Percentiles rank a stretch among this genome's conserved stretches.
These are phyloP conservation scores for Callosobruchus maculatus DNA, from an alignment of 2,888 invertebrate species.

Conservation along the genomic window DNA sequence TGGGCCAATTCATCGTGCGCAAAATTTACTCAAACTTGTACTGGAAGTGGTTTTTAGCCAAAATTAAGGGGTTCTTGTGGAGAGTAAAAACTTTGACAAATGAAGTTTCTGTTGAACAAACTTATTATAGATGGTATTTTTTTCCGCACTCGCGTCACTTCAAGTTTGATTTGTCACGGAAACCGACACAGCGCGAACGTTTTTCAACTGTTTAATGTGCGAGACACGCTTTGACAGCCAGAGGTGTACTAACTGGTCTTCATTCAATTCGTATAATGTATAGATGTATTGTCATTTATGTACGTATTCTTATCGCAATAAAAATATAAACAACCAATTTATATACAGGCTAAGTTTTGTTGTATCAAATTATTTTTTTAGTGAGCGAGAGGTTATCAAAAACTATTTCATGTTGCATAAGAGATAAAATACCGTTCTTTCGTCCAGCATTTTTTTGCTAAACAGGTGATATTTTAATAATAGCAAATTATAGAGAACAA, in stretches of 20 bases:
- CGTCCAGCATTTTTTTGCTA: no score
- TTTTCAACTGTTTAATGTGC: background rate
- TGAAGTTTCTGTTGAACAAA: no score
- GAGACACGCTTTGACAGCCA: slow-evolving; percentile 1
- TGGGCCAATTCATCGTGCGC: no score
- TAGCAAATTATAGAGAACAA: no score
- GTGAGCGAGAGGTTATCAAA: background rate
- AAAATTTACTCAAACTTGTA: no score
- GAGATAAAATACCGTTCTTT: background rate
- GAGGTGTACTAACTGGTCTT: background rate
- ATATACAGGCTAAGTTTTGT: background rate
- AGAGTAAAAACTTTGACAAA: no score
- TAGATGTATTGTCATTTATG: background rate
- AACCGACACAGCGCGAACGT: background rate
- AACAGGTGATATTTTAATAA: no score
- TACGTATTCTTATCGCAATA: background rate
- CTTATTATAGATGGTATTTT: no score
- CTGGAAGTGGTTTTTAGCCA: no score
- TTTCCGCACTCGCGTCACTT: no score
- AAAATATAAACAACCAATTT: background rate
- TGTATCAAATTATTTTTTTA: background rate
- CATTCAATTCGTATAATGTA: background rate
- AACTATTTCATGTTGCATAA: background rate
- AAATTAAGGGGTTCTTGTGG: no score
- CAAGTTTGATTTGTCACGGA: background rate